Base-by-base conservation (phyloP, 2,113 vertebrate genomes). In the Mobula birostris region DNA sequence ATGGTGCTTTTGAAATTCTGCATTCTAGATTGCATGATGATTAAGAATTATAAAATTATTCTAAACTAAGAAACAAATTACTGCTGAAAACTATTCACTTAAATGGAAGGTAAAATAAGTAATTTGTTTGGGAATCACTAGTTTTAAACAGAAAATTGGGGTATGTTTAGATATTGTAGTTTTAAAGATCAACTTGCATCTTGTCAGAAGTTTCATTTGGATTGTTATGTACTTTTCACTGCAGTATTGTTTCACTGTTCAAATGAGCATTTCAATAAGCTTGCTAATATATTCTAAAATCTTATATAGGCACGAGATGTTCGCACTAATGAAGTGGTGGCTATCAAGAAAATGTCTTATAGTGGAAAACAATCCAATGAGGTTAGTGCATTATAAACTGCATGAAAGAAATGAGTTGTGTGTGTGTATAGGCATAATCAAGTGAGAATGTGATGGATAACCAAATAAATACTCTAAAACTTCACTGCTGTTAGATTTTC, bases 291-390 rank as follows among this genome's bases (percentile, higher is more conserved):
- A 1, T 95, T 94, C 14, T 94, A 74, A 48, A 48, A 78, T 24
- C 36, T 72, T 80, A 94, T 48, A 17, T 96, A 99, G 99, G 99
- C 99, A 96, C 98, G 97, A 95, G 98, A 99, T 97, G 98, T 98
- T 94, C 98, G 98, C 96, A 98, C 98, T 96, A 99, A 98, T 95
- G 99, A 99, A 97, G 99, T 99, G 97, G 99, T 99, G 97, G 99
- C 99, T 96, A 99, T 99, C 96, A 99, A 99, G 97, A 99, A 99
- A 96, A 99, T 99, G 99, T 99, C 99, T 58, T 99, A 99, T 70
- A 99, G 97, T 96, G 99, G 99, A 95, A 99, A 99, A 96, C 99
- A 99, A 95, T 99, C 98, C 95, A 99, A 96, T 94, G 99, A 99
- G 98, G 99, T 99, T 96, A 61, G 96, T 95, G 82, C 93, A 94